A percentile compares a stretch with the other conserved stretches of the same genome.
phyloP scores from a whole-genome alignment of 2,113 vertebrate species.

The Platanista minor region DNA sequence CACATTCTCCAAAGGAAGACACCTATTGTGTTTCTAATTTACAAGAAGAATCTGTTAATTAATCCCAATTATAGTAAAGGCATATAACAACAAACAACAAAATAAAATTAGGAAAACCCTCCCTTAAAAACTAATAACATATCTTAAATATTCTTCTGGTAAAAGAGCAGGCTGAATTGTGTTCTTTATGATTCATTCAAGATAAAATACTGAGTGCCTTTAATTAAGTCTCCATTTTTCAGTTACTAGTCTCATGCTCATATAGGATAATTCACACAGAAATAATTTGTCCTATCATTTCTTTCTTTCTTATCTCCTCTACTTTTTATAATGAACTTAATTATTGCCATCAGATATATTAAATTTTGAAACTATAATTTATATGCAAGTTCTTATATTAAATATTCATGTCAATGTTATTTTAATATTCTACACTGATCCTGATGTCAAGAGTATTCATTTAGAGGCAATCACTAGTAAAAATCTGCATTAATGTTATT shows the following conservation, averaged over 20 bases:
- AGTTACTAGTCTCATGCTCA: not conserved
- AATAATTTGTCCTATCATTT: not conserved
- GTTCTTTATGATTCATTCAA: not conserved
- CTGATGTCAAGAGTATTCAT: not conserved
- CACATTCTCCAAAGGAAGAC: not conserved
- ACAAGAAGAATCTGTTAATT: slow-evolving; percentile 25
- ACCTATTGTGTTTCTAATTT: not conserved
- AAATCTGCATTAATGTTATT: slow-evolving; percentile 10
- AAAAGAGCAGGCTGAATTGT: not conserved
- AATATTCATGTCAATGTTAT: slow-evolving; percentile 48
- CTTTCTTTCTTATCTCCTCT: slow-evolving; percentile 58
- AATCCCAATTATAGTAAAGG: slow-evolving; percentile 32
- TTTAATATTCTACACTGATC: slow-evolving; percentile 41
- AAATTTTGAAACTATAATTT: slow-evolving; percentile 60
- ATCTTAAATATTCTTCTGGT: not conserved
- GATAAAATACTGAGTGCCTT: slow-evolving; percentile 34
- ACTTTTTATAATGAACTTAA: slow-evolving; percentile 43
- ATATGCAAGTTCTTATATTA: slow-evolving; percentile 32
- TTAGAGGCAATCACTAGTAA: slow-evolving; percentile 6
- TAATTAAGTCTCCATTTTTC: slow-evolving; percentile 2
- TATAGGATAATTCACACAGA: not conserved
- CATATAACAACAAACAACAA: not conserved
- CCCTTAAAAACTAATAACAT: not conserved
- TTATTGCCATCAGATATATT: slow-evolving; percentile 52
- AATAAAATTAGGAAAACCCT: not conserved